phyloP scores from a whole-genome alignment of 2,888 invertebrate species.

The Drosophila kambysellisi region DNA sequence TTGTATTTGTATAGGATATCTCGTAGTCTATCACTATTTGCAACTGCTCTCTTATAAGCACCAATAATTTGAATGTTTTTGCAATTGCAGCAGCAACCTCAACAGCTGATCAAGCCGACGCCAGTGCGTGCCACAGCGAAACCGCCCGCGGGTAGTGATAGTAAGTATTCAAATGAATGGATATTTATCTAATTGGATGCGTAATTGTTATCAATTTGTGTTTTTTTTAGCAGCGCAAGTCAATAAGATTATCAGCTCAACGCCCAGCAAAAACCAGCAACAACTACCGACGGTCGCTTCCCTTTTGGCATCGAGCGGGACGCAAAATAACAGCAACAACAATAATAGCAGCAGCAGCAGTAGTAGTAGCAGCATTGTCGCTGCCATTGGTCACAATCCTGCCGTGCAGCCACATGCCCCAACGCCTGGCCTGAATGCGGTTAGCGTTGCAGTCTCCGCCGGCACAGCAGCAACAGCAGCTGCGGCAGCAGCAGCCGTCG shows the following conservation, averaged over 20 bases:
- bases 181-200: not conserved
- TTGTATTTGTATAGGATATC: not conserved
- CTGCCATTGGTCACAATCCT: constrained; percentile 72
- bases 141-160: constrained; percentile 86
- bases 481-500: constrained; percentile 42
- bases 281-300: constrained; percentile 73
- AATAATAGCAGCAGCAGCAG: constrained; percentile 53
- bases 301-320: constrained; percentile 77
- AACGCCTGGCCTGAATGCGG: constrained; percentile 82
- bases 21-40: not conserved
- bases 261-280: constrained; percentile 85
- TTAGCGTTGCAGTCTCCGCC: constrained; percentile 43
- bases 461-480: constrained; percentile 58
- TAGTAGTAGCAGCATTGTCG: constrained; percentile 57
- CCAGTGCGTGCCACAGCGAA: constrained; percentile 88
- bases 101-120: constrained; percentile 94
- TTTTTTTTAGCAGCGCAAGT: constrained; percentile 59
- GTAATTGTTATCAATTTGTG: not conserved
- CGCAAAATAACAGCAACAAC: constrained; percentile 39
- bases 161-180: constrained; percentile 55
- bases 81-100: constrained; percentile 54
- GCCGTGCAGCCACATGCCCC: constrained; percentile 82
- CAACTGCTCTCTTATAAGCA: not conserved
- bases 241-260: constrained; percentile 84
- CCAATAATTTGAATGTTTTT: not conserved